Evolutionary conservation across 64 coral and sea anemone genomes (phyloP).

Genomic region (Hydrozoanthus tunicans): DNA sequence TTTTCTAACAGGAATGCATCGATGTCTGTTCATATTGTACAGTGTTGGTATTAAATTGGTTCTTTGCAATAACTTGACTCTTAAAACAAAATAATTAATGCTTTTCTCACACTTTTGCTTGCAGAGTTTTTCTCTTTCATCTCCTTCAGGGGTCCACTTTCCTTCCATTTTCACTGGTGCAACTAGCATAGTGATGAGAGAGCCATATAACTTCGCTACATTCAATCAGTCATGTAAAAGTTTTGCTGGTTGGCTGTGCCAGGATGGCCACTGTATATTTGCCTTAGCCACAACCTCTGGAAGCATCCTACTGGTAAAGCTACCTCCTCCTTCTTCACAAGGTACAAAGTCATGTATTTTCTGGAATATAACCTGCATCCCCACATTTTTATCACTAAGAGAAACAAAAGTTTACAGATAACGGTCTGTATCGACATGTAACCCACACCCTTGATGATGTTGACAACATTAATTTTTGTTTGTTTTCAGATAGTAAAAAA

Average conservation of each 20-base stretch:
- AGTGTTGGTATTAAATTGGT: background rate
- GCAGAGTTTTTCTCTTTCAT: constrained; percentile 74
- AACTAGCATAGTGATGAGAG: constrained; percentile 50
- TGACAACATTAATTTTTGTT: too few species aligned
- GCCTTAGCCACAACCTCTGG: constrained; percentile 73
- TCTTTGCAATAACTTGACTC: too few species aligned
- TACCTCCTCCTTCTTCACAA: constrained; percentile 60
- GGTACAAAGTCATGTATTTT: constrained; percentile 15
- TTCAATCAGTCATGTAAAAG: constrained; percentile 71
- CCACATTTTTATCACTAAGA: too few species aligned
- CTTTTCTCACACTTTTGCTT: background rate
- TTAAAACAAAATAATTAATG: background rate
- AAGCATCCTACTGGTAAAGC: constrained; percentile 80
- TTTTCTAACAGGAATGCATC: background rate
- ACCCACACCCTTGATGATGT: too few species aligned
- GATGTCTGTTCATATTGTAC: background rate
- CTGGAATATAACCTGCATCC: too few species aligned
- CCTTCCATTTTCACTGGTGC: constrained; percentile 83
- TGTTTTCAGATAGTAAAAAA: too few species aligned
- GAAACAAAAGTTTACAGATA: too few species aligned
- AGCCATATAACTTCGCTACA: constrained; percentile 86
- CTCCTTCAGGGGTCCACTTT: constrained; percentile 54
- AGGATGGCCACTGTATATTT: constrained; percentile 96
- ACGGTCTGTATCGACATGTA: too few species aligned
- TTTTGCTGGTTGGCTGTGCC: constrained; percentile 90